A percentile compares a stretch with the other conserved stretches of the same genome.
phyloP scores from a whole-genome alignment of 2,888 invertebrate genomes.

The Adineta ricciae region DNA sequence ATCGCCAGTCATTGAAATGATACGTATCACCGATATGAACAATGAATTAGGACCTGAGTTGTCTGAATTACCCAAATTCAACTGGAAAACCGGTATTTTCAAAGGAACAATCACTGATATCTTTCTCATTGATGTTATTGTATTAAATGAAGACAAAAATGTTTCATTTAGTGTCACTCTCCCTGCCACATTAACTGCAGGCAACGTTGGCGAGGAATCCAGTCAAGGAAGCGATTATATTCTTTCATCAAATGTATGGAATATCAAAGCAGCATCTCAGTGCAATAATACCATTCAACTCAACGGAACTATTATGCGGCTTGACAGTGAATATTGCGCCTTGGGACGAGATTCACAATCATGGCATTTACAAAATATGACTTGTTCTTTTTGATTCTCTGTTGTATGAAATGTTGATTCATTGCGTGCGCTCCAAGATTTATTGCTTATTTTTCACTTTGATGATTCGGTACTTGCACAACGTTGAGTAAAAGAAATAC shows the following conservation, averaged over 20 bases:
- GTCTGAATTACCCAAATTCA: background rate
- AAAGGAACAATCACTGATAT: background rate
- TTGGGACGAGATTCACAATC: background rate
- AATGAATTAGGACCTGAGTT: constrained; percentile 1
- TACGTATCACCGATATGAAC: background rate
- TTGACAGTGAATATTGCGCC: background rate
- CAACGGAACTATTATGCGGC: background rate
- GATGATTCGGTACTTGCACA: background rate
- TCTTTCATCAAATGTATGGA: constrained; percentile 18
- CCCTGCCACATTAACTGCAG: background rate
- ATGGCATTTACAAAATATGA: constrained; percentile 17
- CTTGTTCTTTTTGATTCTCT: background rate
- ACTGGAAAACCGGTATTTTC: background rate
- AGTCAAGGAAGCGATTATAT: background rate
- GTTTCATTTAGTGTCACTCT: background rate
- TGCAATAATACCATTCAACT: background rate
- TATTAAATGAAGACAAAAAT: background rate
- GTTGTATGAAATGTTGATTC: too few relatives aligned
- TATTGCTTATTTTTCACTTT: too few relatives aligned
- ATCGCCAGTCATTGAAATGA: background rate
- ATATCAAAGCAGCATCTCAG: background rate
- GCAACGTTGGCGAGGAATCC: background rate
- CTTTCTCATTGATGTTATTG: background rate
- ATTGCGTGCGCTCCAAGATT: too few relatives aligned
- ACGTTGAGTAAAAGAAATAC: background rate